Evolutionary conservation across 2,113 vertebrate genomes (phyloP).

Genomic region (Tapirus terrestris): DNA sequence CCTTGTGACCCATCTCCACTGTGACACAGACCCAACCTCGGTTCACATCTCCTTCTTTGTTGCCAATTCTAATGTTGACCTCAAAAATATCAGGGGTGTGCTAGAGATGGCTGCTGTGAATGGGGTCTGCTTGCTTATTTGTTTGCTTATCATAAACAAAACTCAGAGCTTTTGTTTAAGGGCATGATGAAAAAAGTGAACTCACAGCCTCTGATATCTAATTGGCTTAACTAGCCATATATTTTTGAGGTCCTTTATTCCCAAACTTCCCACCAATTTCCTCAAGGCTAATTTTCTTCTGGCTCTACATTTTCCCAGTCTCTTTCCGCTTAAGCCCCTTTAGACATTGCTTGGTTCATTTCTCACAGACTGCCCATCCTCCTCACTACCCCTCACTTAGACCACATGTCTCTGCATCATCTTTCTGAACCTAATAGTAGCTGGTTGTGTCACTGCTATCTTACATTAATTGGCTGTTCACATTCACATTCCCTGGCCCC

Average conservation of each 20-base stretch:
- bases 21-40: not conserved
- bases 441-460: fast-evolving
- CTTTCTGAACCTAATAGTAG: not conserved
- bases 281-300: not conserved
- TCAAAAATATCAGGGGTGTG: no score
- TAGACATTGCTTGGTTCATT: not conserved
- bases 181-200: not conserved
- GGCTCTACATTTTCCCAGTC: no score
- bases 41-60: not conserved
- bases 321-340: not conserved
- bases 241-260: not conserved
- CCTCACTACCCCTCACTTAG: no score
- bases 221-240: not conserved
- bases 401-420: not conserved
- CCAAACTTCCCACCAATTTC: not conserved
- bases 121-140: not conserved
- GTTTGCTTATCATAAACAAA: not conserved
- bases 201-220: not conserved
- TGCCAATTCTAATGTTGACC: not conserved
- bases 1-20: not conserved
- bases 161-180: not conserved
- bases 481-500: no score
- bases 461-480: no score
- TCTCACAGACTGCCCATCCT: not conserved
- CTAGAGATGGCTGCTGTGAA: not conserved